Evolutionary conservation across 2,113 vertebrate genomes (phyloP).

Genomic region (Takifugu bimaculatus): DNA sequence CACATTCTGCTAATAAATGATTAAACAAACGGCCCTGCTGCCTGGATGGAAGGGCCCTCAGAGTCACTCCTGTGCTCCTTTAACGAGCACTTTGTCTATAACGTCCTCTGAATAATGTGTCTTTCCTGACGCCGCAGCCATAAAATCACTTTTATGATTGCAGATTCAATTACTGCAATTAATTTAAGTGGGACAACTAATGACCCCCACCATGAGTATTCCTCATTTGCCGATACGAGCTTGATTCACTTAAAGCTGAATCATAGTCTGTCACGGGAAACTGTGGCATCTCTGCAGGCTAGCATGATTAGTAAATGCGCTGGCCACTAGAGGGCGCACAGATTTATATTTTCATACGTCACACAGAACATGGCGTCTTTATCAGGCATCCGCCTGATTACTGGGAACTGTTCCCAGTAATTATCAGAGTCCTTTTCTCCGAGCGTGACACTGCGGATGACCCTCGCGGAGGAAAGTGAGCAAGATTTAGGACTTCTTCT

Average conservation of each 20-base stretch:
- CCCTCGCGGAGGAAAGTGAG: conserved; percentile 16
- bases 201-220: conserved; percentile 16
- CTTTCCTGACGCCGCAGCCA: conserved; percentile 2
- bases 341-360: conserved; percentile 1
- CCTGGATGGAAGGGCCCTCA: conserved; percentile 23
- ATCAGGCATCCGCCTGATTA: conserved; percentile 3
- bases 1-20: conserved; percentile 16
- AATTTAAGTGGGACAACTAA: conserved; percentile 11
- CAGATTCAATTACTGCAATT: conserved; percentile 45
- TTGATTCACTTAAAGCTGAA: conserved; percentile 40
- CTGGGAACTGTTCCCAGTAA: conserved; percentile 20
- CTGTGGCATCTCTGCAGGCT: background rate
- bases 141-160: conserved; percentile 44
- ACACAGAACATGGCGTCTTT: conserved; percentile 32
- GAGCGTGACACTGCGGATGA: conserved; percentile 9
- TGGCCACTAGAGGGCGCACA: conserved; percentile 60
- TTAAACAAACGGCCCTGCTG: conserved; percentile 24
- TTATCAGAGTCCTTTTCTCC: conserved; percentile 14
- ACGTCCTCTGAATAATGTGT: conserved; percentile 25
- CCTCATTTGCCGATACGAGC: conserved; percentile 32
- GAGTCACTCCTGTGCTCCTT: conserved; percentile 20
- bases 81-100: conserved; percentile 43
- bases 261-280: conserved; percentile 3
- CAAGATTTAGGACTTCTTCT: conserved; percentile 38
- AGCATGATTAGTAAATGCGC: conserved; percentile 5